Conservation (phyloP, 2,888 invertebrate genomes). For the Dasypogon diadema region DNA sequence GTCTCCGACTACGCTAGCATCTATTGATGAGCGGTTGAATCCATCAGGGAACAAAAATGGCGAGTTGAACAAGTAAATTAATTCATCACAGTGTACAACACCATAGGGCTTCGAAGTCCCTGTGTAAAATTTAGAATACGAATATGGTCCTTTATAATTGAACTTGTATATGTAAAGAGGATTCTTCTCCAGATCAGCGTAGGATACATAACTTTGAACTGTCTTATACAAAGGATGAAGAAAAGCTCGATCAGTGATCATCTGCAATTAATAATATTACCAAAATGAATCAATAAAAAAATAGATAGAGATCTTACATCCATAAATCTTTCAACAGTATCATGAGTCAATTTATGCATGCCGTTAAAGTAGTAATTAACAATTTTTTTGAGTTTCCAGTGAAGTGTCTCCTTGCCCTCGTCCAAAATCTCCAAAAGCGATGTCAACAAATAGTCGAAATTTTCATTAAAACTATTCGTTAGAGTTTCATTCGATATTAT, state of each 20-base stretch:
- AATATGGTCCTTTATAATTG: slow-evolving; percentile 68
- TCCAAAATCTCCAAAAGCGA: slow-evolving; percentile 63
- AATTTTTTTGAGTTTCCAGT: slow-evolving; percentile 58
- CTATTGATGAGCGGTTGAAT: slow-evolving; percentile 62
- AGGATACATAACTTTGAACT: slow-evolving; percentile 60
- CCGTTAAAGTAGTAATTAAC: slow-evolving; percentile 62
- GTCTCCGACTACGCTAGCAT: slow-evolving; percentile 64
- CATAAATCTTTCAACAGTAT: slow-evolving; percentile 62
- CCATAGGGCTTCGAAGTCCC: slow-evolving; percentile 62
- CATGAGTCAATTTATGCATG: slow-evolving; percentile 60
- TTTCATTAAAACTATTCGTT: slow-evolving; percentile 61
- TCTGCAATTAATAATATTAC: slow-evolving; percentile 62
- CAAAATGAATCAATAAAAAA: neutral
- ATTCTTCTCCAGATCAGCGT: slow-evolving; percentile 59
- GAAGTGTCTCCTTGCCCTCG: slow-evolving; percentile 49
- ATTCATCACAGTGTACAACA: slow-evolving; percentile 71
- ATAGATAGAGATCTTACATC: slow-evolving; percentile 57
- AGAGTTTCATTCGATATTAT: slow-evolving; percentile 63
- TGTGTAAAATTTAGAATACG: slow-evolving; percentile 69
- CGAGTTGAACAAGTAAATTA: slow-evolving; percentile 70
- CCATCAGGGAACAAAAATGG: slow-evolving; percentile 67
- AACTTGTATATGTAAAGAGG: slow-evolving; percentile 71
- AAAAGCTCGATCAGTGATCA: slow-evolving; percentile 70
- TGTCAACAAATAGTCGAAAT: slow-evolving; percentile 63
- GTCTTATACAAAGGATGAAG: slow-evolving; percentile 68